Base-by-base conservation (phyloP, 2,888 invertebrate genomes). In the Alcis repandata region DNA sequence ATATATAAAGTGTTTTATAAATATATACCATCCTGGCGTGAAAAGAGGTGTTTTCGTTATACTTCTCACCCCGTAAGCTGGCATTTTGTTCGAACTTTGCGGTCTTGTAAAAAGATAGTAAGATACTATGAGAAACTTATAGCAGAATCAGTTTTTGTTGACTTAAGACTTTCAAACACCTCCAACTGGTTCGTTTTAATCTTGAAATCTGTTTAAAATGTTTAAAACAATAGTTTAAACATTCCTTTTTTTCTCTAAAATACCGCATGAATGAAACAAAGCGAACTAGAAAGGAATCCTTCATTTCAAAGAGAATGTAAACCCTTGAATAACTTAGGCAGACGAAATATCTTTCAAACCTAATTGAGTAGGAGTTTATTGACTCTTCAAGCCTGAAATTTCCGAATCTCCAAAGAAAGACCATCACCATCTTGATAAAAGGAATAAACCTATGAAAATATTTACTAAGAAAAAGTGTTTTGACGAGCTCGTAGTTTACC, bases 31-130 rank as follows among this genome's bases (percentile, higher is more conserved):
- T n/a, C n/a, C n/a, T n/a, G n/a, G n/a, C n/a, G n/a, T n/a, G n/a
- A n/a, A n/a, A n/a, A n/a, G n/a, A n/a, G n/a, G n/a, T n/a, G n/a
- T n/a, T n/a, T n/a, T n/a, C n/a, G 13, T n/a, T 45, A 43, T 52
- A 59, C 43, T 52, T 36, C 22, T 36, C 15, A 43, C 20, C 52
- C n/a, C 15, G 15, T 59, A 60, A 52, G 52, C 45, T 46, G 8
- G 32, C 17, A 41, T 52, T 60, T 46, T 20, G 36, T 36, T 22
- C 32, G 19, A 59, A 43, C 43, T 59, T 52, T 7, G 38, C 46
- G 33, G n/a, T 19, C 43, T 33, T 49, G n/a, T n/a, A 32, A 32
- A 32, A 38, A 53, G 45, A 54, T 54, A n/a, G n/a, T n/a, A n/a
- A n/a, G 43, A 52, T 59, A 33, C 32, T 59, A 17, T 48, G 38